Base-by-base conservation (phyloP, 2,797 vertebrate species). In the Enteromius treurensis region DNA sequence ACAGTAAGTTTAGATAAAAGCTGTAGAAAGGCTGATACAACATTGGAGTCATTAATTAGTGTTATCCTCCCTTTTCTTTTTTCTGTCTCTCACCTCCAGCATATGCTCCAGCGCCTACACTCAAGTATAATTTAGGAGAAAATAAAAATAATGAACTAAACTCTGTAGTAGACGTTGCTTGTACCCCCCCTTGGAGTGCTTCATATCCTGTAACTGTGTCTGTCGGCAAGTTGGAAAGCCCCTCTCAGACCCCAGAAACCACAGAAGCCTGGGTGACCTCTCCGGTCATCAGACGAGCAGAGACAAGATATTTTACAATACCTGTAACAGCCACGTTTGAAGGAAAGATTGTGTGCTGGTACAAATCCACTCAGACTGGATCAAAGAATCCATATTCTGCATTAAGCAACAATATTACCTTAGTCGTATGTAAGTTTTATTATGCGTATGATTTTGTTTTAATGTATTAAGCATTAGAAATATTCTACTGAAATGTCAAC, bases 281-380 rank as follows among this genome's bases (percentile, higher is more conserved):
- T 42, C 2, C 53, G 0, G 7, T 6, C 2, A 0, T 78, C 5
- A 5, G 0, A 0, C 5, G 1, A 32, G 14, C 14, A 4, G 3
- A 4, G 1, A 0, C 3, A 8, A 13, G 58, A 17, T 2, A 1
- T 14, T 86, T 87, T 14, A 21, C 1, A 3, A 7, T 87, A 45
- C 1, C 2, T 0, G 40, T 32, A 0, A 9, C 21, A 13, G 6
- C 40, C 19, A 47, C 23, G 42, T 78, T 2, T 8, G 88, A 90
- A 55, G 81, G 74, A 0, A 21, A 69, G 2, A 55, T 87, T 2
- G 81, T 87, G 2, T 90, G 89, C 83, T 89, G 88, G 89, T 90
- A 89, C 81, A 85, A 60, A 37, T 51, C 76, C 19, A 78, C 60
- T 45, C 15, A 1, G 13, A 81, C 78, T 5, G 23, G 19, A 32